These are phyloP conservation scores for Nephrotoma appendiculata DNA, from an alignment of 2,888 invertebrate species.

Conservation along the genomic window DNA sequence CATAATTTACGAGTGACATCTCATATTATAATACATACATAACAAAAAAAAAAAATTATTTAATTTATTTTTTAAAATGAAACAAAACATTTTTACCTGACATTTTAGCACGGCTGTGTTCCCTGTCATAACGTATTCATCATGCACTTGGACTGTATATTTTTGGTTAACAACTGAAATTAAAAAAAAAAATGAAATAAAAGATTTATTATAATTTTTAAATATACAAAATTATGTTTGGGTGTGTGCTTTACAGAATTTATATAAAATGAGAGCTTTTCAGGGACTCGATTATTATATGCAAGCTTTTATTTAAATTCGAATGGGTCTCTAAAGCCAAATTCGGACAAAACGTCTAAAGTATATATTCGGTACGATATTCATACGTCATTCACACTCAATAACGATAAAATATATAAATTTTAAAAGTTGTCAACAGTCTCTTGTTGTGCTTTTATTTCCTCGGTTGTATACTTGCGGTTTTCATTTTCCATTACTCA, in stretches of 20 bases:
- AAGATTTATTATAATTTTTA: neutral
- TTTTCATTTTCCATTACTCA: neutral
- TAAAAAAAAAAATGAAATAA: neutral
- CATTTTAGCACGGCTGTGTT: conserved; percentile 85
- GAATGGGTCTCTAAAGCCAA: too few relatives aligned
- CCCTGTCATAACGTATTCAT: conserved; percentile 82
- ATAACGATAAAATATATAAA: too few relatives aligned
- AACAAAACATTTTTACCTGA: conserved; percentile 31
- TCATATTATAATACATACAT: neutral
- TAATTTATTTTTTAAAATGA: neutral
- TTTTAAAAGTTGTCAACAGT: too few relatives aligned
- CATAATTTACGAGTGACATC: neutral
- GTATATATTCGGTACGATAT: too few relatives aligned
- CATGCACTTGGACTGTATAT: conserved; percentile 80
- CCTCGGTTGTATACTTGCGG: neutral
- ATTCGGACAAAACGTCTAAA: too few relatives aligned
- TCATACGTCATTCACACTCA: too few relatives aligned
- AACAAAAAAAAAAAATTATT: neutral
- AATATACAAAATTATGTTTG: neutral
- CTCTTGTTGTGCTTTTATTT: neutral
- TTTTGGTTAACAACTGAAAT: conserved; percentile 66
- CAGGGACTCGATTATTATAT: too few relatives aligned
- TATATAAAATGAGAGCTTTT: too few relatives aligned
- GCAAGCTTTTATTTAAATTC: too few relatives aligned
- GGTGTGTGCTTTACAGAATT: neutral